These are phyloP conservation scores for Poeciliopsis presidionis DNA, from an alignment of 2,797 vertebrate species.

Conservation along the genomic window DNA sequence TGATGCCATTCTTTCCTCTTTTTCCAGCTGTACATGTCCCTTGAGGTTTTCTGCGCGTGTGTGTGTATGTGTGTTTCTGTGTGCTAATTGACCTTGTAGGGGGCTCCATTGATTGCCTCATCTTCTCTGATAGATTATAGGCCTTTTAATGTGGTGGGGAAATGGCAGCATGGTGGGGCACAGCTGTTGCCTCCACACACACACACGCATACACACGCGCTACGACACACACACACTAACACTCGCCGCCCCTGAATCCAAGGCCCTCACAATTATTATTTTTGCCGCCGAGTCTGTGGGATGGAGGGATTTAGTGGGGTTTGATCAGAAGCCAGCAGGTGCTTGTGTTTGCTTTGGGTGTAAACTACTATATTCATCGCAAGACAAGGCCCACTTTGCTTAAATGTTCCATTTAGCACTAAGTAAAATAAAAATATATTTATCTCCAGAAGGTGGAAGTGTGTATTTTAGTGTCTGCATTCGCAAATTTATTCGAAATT, in stretches of 20 bases:
- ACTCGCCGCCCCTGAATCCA: constrained; percentile 24
- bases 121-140: constrained; percentile 99
- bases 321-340: constrained; percentile 67
- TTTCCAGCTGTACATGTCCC: constrained; percentile 57
- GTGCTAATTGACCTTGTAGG: constrained; percentile 96
- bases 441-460: neutral
- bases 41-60: constrained; percentile 43
- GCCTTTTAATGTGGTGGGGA: constrained; percentile 97
- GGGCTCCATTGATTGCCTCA: constrained; percentile 95
- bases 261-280: constrained; percentile 59
- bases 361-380: neutral
- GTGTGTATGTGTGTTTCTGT: constrained; percentile 47
- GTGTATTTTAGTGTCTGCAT: neutral
- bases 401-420: neutral
- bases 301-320: constrained; percentile 39
- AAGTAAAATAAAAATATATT: neutral
- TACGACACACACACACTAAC: constrained; percentile 32
- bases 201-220: constrained; percentile 7
- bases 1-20: constrained; percentile 37
- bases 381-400: neutral
- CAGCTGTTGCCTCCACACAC: constrained; percentile 69
- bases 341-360: constrained; percentile 38
- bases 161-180: constrained; percentile 87
- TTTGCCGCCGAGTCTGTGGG: constrained; percentile 49
- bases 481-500: neutral